These are phyloP conservation scores for Yasuhikotakia modesta DNA, from an alignment of 2,797 vertebrate genomes.

Conservation along the genomic window DNA sequence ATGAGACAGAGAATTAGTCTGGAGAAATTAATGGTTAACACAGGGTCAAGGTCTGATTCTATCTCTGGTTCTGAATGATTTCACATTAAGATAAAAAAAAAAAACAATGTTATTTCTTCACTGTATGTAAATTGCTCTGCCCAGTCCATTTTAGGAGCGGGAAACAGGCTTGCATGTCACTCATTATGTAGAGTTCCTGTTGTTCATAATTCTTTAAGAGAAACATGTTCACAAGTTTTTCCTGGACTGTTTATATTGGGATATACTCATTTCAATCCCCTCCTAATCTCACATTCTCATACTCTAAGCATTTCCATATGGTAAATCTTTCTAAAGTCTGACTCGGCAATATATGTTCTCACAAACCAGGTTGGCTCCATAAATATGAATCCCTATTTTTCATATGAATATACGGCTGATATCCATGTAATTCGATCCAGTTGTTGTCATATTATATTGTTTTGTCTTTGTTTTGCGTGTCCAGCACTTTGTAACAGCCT, in stretches of 20 bases:
- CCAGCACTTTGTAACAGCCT: neutral
- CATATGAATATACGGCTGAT: neutral
- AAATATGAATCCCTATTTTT: neutral
- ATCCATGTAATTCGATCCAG: neutral
- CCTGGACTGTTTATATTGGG: slow-evolving; percentile 62
- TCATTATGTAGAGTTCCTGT: slow-evolving; percentile 43
- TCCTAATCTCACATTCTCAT: slow-evolving; percentile 62
- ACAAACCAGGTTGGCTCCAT: slow-evolving; percentile 11
- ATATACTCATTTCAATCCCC: slow-evolving; percentile 54
- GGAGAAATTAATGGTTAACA: slow-evolving; percentile 47
- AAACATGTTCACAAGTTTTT: slow-evolving; percentile 48
- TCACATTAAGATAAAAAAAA: slow-evolving; percentile 37
- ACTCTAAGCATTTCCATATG: slow-evolving; percentile 58
- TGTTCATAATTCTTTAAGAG: slow-evolving; percentile 44
- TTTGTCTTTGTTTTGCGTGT: slow-evolving; percentile 2
- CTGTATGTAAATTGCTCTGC: slow-evolving; percentile 32
- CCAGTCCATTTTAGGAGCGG: slow-evolving; percentile 35
- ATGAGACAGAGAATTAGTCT: slow-evolving; percentile 27
- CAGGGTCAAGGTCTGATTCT: slow-evolving; percentile 30
- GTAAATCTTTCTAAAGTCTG: slow-evolving; percentile 35
- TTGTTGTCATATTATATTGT: neutral
- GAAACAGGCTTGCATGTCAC: slow-evolving; percentile 24
- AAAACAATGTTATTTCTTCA: slow-evolving; percentile 20
- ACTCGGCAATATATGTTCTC: slow-evolving; percentile 17
- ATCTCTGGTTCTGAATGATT: slow-evolving; percentile 43